A percentile compares a stretch with the other conserved stretches of the same genome.
Evolutionary conservation across 2,797 vertebrate species (phyloP).

Genomic region (Leucoraja ocellata): DNA sequence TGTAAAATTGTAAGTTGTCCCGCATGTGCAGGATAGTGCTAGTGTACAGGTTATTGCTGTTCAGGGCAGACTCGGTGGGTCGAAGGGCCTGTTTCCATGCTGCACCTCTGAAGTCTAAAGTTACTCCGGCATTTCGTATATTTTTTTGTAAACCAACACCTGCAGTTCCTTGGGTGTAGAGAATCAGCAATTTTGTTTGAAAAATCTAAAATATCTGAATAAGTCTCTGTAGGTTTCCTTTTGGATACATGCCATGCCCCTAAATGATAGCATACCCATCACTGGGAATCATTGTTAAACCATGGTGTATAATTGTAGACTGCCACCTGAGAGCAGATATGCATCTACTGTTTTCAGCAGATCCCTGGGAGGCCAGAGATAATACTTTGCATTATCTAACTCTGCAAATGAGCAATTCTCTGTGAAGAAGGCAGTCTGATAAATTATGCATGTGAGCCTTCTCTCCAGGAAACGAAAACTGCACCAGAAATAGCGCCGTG

Average conservation of each 20-base stretch:
- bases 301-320: not conserved
- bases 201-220: not conserved
- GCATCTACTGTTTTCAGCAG: not conserved
- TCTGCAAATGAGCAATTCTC: not conserved
- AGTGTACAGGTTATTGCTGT: no score
- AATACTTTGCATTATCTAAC: conserved; percentile 2
- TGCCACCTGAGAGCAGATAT: not conserved
- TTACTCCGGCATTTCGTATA: no score
- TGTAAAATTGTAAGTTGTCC: no score
- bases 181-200: not conserved
- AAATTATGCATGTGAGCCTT: conserved; percentile 1
- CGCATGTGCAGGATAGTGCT: no score
- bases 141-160: no score
- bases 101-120: no score
- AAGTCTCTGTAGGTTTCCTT: not conserved
- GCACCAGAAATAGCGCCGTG: not conserved
- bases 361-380: not conserved
- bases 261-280: not conserved
- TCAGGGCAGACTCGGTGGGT: no score
- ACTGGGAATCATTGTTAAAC: not conserved
- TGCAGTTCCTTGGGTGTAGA: no score
- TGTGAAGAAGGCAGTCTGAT: not conserved
- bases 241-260: no score
- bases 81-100: no score
- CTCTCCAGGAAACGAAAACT: not conserved